phyloP scores from a whole-genome alignment of 2,797 vertebrate species.

The Pangasius macronema region DNA sequence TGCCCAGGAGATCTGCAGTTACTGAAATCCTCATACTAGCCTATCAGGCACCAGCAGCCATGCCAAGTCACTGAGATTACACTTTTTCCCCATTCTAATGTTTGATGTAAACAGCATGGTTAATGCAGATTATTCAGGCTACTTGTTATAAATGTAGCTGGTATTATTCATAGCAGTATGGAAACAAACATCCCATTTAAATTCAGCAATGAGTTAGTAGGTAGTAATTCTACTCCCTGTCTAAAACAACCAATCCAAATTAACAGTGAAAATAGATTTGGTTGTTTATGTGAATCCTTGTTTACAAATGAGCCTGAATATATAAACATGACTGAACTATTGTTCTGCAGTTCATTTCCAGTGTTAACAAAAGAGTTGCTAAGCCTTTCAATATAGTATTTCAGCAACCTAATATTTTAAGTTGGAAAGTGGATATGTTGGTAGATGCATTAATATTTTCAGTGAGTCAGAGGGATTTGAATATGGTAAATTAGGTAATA shows the following conservation, averaged over 20 bases:
- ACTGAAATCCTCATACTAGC: neutral
- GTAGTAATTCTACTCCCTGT: neutral
- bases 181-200: too few species aligned
- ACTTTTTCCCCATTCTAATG: neutral
- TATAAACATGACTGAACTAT: neutral
- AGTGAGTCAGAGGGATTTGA: neutral
- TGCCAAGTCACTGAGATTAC: neutral
- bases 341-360: neutral
- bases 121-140: neutral
- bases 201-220: too few species aligned
- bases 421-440: neutral
- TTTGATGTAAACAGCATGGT: neutral
- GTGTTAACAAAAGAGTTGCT: neutral
- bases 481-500: neutral
- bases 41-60: neutral
- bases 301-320: neutral
- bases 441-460: neutral
- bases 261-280: neutral
- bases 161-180: neutral
- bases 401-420: neutral
- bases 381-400: neutral
- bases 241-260: neutral
- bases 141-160: neutral
- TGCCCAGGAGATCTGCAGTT: neutral
- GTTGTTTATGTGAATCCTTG: neutral